Evolutionary conservation across 1,140 invertebrate genomes (phyloP).

Genomic region (Drosophila nasuta): DNA sequence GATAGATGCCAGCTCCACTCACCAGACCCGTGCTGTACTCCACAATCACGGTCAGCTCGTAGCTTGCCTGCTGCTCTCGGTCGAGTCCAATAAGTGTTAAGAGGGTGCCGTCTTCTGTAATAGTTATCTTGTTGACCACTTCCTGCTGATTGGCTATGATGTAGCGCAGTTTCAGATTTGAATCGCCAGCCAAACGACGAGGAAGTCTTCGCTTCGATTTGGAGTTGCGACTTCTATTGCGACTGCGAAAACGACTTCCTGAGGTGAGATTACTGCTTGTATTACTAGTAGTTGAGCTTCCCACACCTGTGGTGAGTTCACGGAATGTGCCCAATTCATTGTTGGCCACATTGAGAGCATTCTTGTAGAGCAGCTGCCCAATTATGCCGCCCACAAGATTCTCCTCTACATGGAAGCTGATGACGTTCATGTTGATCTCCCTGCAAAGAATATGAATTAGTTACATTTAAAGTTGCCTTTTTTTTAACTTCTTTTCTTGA

Average conservation of each 20-base stretch:
- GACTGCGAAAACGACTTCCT: constrained; percentile 69
- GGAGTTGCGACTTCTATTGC: constrained; percentile 60
- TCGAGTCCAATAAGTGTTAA: constrained; percentile 91
- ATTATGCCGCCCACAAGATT: constrained; percentile 91
- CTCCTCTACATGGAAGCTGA: constrained; percentile 92
- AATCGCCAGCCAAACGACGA: constrained; percentile 58
- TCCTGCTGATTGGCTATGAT: constrained; percentile 92
- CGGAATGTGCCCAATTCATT: constrained; percentile 75
- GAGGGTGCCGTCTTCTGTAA: constrained; percentile 91
- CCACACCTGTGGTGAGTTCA: constrained; percentile 39
- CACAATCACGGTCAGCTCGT: constrained; percentile 92
- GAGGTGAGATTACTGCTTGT: constrained; percentile 52
- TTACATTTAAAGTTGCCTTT: not conserved
- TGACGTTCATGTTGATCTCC: constrained; percentile 87
- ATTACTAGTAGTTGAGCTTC: not conserved
- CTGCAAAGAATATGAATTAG: constrained; percentile 77
- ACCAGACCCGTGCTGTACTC: constrained; percentile 89
- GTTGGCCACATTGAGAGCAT: constrained; percentile 84
- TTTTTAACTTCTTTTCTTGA: not conserved
- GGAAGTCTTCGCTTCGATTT: constrained; percentile 59
- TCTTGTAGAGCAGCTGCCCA: constrained; percentile 89
- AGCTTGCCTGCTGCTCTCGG: constrained; percentile 90
- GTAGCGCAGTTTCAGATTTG: constrained; percentile 86
- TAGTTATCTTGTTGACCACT: constrained; percentile 90
- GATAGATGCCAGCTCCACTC: constrained; percentile 90